These are phyloP conservation scores for Epizoanthus stellaris DNA, from an alignment of 92 coral and sea anemone species.

Conservation along the genomic window DNA sequence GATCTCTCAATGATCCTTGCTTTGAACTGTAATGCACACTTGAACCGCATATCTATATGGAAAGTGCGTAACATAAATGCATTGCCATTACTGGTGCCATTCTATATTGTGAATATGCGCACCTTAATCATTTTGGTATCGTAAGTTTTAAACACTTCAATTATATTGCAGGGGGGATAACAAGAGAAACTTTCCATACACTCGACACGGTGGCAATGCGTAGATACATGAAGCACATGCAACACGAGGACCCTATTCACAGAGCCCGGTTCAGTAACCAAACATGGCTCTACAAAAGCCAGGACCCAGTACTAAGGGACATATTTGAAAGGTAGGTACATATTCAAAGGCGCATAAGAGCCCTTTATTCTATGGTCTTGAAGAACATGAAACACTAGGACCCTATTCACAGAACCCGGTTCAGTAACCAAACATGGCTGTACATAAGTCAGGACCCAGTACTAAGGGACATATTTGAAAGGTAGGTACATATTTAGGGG, in stretches of 20 bases:
- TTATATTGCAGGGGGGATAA: conserved; percentile 20
- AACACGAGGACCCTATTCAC: not conserved
- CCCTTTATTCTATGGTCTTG: not conserved
- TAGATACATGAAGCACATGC: conserved; percentile 8
- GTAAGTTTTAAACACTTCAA: not conserved
- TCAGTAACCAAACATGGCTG: conserved; percentile 27
- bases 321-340: conserved; percentile 22
- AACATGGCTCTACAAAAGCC: conserved; percentile 22
- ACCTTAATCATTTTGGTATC: too few species aligned
- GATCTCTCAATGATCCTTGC: too few species aligned
- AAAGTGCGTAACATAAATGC: too few species aligned
- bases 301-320: conserved; percentile 9
- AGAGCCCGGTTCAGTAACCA: conserved; percentile 23
- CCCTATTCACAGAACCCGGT: conserved; percentile 7
- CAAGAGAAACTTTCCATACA: conserved; percentile 7
- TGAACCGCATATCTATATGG: too few species aligned
- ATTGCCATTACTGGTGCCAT: too few species aligned
- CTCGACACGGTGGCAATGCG: conserved; percentile 17
- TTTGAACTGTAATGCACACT: too few species aligned
- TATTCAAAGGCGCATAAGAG: too few species aligned
- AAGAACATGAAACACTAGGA: not conserved
- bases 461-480: conserved; percentile 9
- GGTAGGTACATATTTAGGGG: not conserved
- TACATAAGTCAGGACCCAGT: conserved; percentile 15
- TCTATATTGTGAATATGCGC: too few species aligned